Conservation (phyloP, 1,140 invertebrate genomes). For the Pollicipes pollicipes region DNA sequence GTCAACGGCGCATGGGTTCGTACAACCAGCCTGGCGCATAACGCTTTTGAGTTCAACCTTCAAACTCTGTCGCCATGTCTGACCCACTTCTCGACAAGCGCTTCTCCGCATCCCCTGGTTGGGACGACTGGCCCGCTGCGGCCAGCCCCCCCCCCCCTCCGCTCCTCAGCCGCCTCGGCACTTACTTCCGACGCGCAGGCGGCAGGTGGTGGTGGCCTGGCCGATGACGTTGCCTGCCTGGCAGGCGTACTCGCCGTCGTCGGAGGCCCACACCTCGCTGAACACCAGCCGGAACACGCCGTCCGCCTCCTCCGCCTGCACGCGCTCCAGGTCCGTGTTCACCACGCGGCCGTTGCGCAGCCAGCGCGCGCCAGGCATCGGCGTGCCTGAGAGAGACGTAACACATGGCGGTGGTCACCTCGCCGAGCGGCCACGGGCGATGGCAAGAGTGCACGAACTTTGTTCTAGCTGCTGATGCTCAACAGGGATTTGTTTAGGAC, state of each 20-base stretch:
- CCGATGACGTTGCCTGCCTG: conserved; percentile 85
- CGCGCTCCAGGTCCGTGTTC: background rate
- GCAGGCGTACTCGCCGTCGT: conserved; percentile 92
- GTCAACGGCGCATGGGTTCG: too few species aligned
- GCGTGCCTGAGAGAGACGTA: conserved; percentile 49
- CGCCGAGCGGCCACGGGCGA: too few species aligned
- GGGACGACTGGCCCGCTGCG: too few species aligned
- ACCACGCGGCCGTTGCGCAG: conserved; percentile 64
- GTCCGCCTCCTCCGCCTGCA: conserved; percentile 24
- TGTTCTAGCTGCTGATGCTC: too few species aligned
- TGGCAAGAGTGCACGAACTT: too few species aligned
- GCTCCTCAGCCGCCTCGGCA: background rate
- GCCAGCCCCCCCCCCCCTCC: too few species aligned
- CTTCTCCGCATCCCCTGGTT: too few species aligned
- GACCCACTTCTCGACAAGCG: too few species aligned
- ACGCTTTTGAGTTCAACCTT: too few species aligned
- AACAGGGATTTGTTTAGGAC: too few species aligned
- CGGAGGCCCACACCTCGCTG: conserved; percentile 69
- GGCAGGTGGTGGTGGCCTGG: conserved; percentile 61
- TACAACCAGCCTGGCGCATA: too few species aligned
- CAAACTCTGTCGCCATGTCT: too few species aligned
- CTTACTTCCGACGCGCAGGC: conserved; percentile 70
- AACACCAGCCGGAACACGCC: conserved; percentile 70
- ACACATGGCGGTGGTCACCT: background rate
- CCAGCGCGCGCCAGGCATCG: conserved; percentile 76